Evolutionary conservation across 1,140 invertebrate genomes (phyloP).

Genomic region (Zaprionus tsacasi): DNA sequence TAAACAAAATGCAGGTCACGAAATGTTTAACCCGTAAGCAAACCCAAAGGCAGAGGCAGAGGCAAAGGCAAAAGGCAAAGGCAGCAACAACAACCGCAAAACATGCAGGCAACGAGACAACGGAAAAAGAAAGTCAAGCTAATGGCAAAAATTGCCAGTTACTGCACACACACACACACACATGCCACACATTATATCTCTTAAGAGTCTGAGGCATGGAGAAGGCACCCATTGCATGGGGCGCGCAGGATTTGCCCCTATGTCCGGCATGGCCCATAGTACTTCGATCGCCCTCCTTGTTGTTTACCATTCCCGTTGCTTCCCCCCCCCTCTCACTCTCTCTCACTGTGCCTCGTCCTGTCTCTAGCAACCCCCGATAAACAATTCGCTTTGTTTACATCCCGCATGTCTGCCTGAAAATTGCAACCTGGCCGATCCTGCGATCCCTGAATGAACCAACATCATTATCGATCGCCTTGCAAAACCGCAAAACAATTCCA

Average conservation of each 20-base stretch:
- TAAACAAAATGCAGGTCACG: constrained; percentile 79
- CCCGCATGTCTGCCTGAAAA: constrained; percentile 34
- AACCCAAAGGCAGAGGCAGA: constrained; percentile 31
- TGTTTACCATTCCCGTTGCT: neutral
- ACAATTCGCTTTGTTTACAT: neutral
- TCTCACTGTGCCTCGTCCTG: neutral
- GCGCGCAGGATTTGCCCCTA: constrained; percentile 41
- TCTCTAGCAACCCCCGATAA: constrained; percentile 24
- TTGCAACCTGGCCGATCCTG: constrained; percentile 25
- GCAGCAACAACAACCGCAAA: constrained; percentile 43
- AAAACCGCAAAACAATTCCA: constrained; percentile 6
- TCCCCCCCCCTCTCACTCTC: neutral
- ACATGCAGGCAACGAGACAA: constrained; percentile 36
- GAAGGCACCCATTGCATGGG: constrained; percentile 18
- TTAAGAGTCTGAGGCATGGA: neutral
- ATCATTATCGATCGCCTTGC: neutral
- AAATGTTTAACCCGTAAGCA: constrained; percentile 74
- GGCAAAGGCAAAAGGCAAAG: constrained; percentile 34
- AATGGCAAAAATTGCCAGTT: constrained; percentile 49
- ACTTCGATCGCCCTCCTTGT: neutral
- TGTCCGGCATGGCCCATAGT: neutral
- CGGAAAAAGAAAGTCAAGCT: constrained; percentile 60
- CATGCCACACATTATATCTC: neutral
- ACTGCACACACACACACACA: constrained; percentile 17
- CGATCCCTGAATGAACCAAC: constrained; percentile 40